Conservation (phyloP, 1,140 invertebrate genomes). For the Neelides sp. region DNA sequence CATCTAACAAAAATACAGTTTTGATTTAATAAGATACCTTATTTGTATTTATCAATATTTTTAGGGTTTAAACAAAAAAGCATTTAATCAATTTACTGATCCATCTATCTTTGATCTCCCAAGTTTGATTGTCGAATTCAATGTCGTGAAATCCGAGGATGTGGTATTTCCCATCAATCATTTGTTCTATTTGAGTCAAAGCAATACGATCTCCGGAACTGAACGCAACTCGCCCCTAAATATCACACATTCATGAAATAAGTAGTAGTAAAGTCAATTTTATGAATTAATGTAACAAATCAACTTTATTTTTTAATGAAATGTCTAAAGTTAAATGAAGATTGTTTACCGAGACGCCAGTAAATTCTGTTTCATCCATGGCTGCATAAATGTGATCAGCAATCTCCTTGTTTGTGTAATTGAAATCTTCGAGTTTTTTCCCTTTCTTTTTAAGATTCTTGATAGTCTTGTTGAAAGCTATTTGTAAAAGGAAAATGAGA, state of each 20-base stretch:
- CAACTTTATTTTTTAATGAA: background rate
- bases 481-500: conserved; percentile 32
- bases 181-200: conserved; percentile 95
- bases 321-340: conserved; percentile 29
- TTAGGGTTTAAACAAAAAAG: conserved; percentile 7
- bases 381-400: conserved; percentile 90
- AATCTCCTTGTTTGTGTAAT: conserved; percentile 90
- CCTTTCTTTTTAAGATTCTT: conserved; percentile 62
- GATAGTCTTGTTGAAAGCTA: conserved; percentile 94
- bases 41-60: background rate
- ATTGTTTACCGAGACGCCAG: conserved; percentile 94
- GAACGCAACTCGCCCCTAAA: conserved; percentile 82
- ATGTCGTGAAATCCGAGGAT: conserved; percentile 86
- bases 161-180: conserved; percentile 85
- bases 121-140: conserved; percentile 84
- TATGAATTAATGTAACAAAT: background rate
- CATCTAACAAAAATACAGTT: conserved; percentile 42
- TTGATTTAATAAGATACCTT: conserved; percentile 9
- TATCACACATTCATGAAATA: no score
- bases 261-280: conserved; percentile 12
- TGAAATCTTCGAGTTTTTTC: conserved; percentile 82
- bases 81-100: conserved; percentile 2
- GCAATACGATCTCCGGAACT: conserved; percentile 97
- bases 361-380: conserved; percentile 92
- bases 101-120: conserved; percentile 52